Base-by-base conservation (phyloP, 2,113 vertebrate species). In the Pteruthius melanotis region DNA sequence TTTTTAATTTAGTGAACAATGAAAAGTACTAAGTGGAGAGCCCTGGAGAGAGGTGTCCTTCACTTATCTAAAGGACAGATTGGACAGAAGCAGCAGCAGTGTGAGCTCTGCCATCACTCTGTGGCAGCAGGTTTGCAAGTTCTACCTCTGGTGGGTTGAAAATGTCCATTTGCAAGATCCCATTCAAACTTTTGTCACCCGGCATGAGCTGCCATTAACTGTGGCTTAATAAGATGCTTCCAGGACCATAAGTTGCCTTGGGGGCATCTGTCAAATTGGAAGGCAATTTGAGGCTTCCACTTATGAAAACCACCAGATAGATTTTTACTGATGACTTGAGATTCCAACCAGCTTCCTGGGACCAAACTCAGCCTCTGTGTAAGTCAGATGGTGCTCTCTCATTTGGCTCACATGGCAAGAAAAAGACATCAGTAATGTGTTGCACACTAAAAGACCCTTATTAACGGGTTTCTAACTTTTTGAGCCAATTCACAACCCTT, bases 1-100 rank as follows among this genome's bases (percentile, higher is more conserved):
- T 93, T 93, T 92, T 95, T 95, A 96, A 96, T 94, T 93, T 94
- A 93, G 83, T 70, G 84, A 83, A 87, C 37, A 71, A 78, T 90
- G 89, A 75, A 91, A 95, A 94, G 84, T 61, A 87, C 92, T 95
- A 96, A 94, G 92, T 69, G 83, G 53, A 69, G 61, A 85, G 76
- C 92, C 47, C 65, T 60, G 90, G 82, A 89, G 75, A 95, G 72
- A 89, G 65, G 87, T 88, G 92, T 96, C 95, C 92, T 96, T 96
- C 91, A 92, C 72, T 92, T 69, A 78, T 79, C 88, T 88, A 77
- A 88, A 95, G 86, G 94, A 94, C 94, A 96, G 68, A 95, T 87
- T 94, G 85, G 92, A 93, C 76, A 90, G 83, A 88, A 90, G 88
- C 44, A 81, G 83, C 68, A 90, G 56, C 88, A 90, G 90, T 18